Evolutionary conservation across 1,140 invertebrate species (phyloP).

Genomic region (Neoseiulus cucumeris): DNA sequence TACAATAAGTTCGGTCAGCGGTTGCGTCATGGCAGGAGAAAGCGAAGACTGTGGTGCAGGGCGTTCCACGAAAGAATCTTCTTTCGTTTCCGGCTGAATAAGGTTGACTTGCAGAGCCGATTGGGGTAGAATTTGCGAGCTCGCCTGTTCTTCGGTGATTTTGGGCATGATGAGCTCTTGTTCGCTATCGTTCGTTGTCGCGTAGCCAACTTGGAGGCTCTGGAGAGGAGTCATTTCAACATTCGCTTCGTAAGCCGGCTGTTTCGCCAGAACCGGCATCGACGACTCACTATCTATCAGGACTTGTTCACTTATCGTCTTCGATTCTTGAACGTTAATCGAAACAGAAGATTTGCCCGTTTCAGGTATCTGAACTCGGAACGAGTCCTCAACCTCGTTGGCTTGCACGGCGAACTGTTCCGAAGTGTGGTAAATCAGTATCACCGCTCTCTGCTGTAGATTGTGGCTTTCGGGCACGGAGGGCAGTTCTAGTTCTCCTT

Average conservation of each 20-base stretch:
- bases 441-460: neutral
- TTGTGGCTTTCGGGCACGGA: neutral
- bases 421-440: neutral
- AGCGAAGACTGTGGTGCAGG: neutral
- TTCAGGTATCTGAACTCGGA: neutral
- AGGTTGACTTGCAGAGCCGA: neutral
- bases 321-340: neutral
- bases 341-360: neutral
- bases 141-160: neutral
- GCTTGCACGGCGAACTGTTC: conserved; percentile 1
- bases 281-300: neutral
- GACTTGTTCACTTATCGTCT: neutral
- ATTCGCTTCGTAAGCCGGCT: neutral
- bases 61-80: neutral
- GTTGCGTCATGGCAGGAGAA: neutral
- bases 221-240: neutral
- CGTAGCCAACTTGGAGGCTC: neutral
- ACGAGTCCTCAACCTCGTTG: neutral
- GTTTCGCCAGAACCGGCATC: neutral
- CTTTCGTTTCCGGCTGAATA: neutral
- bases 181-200: neutral
- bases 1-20: neutral
- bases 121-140: neutral
- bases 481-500: neutral
- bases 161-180: neutral